phyloP scores from a whole-genome alignment of 2,797 vertebrate species.

The Echiichthys vipera region DNA sequence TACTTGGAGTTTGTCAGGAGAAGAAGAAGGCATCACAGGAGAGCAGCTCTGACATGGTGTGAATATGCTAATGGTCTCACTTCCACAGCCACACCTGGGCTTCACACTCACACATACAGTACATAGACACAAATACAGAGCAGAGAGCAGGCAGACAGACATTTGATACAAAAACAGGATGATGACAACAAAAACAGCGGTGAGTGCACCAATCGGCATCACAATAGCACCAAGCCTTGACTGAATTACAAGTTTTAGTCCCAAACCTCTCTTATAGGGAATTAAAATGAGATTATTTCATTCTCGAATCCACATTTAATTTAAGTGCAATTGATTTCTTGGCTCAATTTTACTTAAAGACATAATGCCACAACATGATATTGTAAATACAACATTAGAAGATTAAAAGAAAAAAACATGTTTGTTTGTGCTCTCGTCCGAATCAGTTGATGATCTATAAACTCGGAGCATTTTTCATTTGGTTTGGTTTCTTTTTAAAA shows the following conservation, averaged over 20 bases:
- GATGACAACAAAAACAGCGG: not conserved
- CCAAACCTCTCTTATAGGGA: conserved; percentile 2
- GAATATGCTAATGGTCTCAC: conserved; percentile 77
- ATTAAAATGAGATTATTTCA: no score
- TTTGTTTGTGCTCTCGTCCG: no score
- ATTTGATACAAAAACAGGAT: conserved; percentile 37
- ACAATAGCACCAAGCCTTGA: not conserved
- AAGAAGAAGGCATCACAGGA: conserved; percentile 19
- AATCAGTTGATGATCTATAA: no score
- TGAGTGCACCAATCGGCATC: conserved; percentile 9
- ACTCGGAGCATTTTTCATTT: no score
- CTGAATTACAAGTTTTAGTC: not conserved
- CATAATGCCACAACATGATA: not conserved
- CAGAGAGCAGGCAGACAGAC: conserved; percentile 6
- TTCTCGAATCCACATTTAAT: no score
- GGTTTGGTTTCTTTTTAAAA: no score
- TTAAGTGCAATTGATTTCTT: not conserved
- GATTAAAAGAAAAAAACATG: not conserved
- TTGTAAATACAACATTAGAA: not conserved
- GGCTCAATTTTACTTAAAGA: not conserved
- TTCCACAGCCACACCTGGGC: conserved; percentile 68
- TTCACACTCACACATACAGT: conserved; percentile 40
- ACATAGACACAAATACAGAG: not conserved
- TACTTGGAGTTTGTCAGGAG: not conserved
- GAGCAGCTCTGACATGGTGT: conserved; percentile 52